A percentile compares a stretch with the other conserved stretches of the same genome.
Evolutionary conservation across 2,888 invertebrate species (phyloP).

Genomic region (Pedicia rivosa): DNA sequence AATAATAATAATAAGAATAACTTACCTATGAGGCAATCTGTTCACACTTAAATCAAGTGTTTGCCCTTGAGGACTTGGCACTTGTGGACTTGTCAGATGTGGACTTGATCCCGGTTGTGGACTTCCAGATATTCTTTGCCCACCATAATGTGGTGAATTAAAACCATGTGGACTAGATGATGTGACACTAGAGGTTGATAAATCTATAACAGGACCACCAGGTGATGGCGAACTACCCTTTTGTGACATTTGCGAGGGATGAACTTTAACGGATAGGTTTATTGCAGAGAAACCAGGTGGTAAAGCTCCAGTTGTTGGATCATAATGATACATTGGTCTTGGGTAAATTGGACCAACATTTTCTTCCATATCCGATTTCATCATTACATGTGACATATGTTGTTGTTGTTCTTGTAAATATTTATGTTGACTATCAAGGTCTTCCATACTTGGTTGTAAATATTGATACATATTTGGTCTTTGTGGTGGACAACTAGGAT

Average conservation of each 20-base stretch:
- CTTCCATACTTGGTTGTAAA: slow-evolving; percentile 37
- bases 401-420: slow-evolving; percentile 37
- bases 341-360: slow-evolving; percentile 58
- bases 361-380: slow-evolving; percentile 58
- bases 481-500: slow-evolving; percentile 34
- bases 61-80: slow-evolving; percentile 82
- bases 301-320: slow-evolving; percentile 50
- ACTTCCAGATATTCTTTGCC: slow-evolving; percentile 40
- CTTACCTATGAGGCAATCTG: slow-evolving; percentile 68
- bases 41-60: slow-evolving; percentile 80
- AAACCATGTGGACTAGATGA: slow-evolving; percentile 67
- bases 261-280: slow-evolving; percentile 69
- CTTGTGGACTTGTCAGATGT: slow-evolving; percentile 72
- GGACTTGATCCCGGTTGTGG: slow-evolving; percentile 78
- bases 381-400: slow-evolving; percentile 29
- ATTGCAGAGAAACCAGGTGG: slow-evolving; percentile 67
- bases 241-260: slow-evolving; percentile 5
- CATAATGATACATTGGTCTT: slow-evolving; percentile 73
- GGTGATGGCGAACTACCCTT: slow-evolving; percentile 44
- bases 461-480: slow-evolving; percentile 45
- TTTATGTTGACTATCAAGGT: slow-evolving; percentile 37
- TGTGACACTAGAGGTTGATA: slow-evolving; percentile 72
- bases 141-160: slow-evolving; percentile 29
- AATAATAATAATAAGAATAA: too few species aligned
- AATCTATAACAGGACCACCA: slow-evolving; percentile 68